Evolutionary conservation across 1,140 invertebrate genomes (phyloP).

Genomic region (Conus betulinus): DNA sequence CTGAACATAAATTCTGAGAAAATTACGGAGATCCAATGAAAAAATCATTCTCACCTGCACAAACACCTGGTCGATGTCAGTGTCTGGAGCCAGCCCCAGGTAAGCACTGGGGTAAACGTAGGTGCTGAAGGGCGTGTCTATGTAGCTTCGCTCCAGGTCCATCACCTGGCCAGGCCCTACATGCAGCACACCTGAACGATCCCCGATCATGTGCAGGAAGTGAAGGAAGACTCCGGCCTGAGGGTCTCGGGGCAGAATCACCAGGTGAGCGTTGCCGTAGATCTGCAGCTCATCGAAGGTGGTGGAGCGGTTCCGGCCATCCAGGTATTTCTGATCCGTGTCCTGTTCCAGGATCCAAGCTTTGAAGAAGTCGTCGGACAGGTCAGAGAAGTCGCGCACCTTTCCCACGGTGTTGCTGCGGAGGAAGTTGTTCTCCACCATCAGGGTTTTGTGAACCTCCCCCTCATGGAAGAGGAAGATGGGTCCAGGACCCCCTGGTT

Average conservation of each 20-base stretch:
- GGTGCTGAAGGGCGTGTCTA: slow-evolving; percentile 66
- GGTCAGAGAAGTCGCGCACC: slow-evolving; percentile 56
- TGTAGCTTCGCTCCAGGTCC: slow-evolving; percentile 56
- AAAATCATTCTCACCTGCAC: slow-evolving; percentile 40
- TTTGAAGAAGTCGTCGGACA: slow-evolving; percentile 62
- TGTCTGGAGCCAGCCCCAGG: slow-evolving; percentile 63
- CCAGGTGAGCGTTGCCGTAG: slow-evolving; percentile 65
- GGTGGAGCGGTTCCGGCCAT: slow-evolving; percentile 52
- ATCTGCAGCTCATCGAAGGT: slow-evolving; percentile 65
- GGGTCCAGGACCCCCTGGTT: slow-evolving; percentile 64
- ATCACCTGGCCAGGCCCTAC: slow-evolving; percentile 62
- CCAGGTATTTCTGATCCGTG: slow-evolving; percentile 53
- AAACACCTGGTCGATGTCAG: slow-evolving; percentile 62
- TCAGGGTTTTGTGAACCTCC: slow-evolving; percentile 57
- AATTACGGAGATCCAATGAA: neutral
- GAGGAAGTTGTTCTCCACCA: slow-evolving; percentile 59
- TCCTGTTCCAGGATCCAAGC: slow-evolving; percentile 64
- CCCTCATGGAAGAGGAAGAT: slow-evolving; percentile 60
- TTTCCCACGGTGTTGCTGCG: slow-evolving; percentile 48
- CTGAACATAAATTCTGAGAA: too few species aligned
- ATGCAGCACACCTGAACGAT: slow-evolving; percentile 61
- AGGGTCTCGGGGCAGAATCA: slow-evolving; percentile 54
- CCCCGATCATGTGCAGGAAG: slow-evolving; percentile 67
- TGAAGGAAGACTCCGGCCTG: slow-evolving; percentile 52
- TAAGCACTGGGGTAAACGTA: slow-evolving; percentile 64